Evolutionary conservation across 1,140 invertebrate genomes (phyloP).

Genomic region (Pachyrhynchus sulphureomaculatus): DNA sequence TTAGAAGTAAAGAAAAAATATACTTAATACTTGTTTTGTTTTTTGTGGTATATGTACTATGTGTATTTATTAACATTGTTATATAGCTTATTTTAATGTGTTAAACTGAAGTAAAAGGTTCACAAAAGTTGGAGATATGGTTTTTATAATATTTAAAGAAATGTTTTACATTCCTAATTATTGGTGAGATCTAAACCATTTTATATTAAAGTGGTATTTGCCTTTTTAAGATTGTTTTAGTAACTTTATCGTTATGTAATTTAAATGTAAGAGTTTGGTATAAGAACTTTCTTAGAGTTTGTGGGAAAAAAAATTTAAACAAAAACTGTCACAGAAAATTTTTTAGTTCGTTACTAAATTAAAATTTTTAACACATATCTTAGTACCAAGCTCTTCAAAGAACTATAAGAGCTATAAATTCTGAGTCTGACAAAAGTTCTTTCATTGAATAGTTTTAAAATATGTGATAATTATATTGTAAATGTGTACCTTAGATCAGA

Average conservation of each 20-base stretch:
- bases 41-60: no score
- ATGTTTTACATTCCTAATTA: no score
- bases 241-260: neutral
- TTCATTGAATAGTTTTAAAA: neutral
- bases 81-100: neutral
- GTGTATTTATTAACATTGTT: no score
- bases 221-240: neutral
- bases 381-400: no score
- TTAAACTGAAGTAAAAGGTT: neutral
- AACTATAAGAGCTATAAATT: no score
- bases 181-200: neutral
- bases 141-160: neutral
- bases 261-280: neutral
- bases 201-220: constrained; percentile 4
- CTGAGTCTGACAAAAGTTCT: neutral
- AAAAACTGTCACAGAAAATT: no score
- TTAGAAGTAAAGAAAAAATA: no score
- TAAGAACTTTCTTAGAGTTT: no score
- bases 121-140: neutral
- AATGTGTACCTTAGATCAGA: neutral
- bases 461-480: constrained; percentile 1
- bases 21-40: no score
- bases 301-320: no score
- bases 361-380: no score
- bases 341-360: no score